phyloP scores from a whole-genome alignment of 35 echinoderm and acorn worm genomes.

The Apostichopus californicus region DNA sequence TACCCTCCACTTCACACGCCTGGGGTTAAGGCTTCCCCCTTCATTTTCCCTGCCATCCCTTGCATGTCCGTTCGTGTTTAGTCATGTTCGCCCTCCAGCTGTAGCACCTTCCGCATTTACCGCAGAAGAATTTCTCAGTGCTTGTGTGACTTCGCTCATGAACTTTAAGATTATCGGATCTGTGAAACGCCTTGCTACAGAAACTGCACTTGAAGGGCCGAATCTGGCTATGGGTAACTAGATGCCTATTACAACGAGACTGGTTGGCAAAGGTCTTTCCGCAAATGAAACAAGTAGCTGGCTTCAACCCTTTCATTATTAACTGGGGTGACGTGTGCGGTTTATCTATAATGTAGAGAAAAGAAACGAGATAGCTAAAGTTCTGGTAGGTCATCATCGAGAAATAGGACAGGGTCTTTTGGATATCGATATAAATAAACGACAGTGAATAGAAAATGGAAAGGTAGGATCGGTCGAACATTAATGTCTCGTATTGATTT shows the following conservation, averaged over 20 bases:
- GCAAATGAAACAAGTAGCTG: constrained; percentile 46
- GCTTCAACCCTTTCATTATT: constrained; percentile 17
- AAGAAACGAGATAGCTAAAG: constrained; percentile 23
- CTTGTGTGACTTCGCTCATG: constrained; percentile 28
- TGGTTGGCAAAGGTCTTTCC: constrained; percentile 40
- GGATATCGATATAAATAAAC: no score
- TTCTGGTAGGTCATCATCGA: neutral
- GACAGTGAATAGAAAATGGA: no score
- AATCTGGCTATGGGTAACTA: constrained; percentile 34
- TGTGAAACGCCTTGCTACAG: constrained; percentile 39
- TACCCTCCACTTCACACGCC: neutral
- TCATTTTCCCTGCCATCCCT: neutral
- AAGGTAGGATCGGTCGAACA: no score
- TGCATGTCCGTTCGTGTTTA: constrained; percentile 5
- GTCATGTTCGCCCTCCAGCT: constrained; percentile 27
- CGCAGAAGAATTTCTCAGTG: neutral
- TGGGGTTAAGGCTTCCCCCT: neutral
- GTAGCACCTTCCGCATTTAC: constrained; percentile 24
- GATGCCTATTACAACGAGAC: constrained; percentile 42
- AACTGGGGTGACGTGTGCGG: neutral
- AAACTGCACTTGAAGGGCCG: constrained; percentile 41
- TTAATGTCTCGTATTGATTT: no score
- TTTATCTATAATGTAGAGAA: constrained; percentile 35
- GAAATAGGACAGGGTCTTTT: neutral
- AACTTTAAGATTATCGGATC: constrained; percentile 11